Conservation (phyloP, 2,888 invertebrate species). For the Cheilosia pagana region DNA sequence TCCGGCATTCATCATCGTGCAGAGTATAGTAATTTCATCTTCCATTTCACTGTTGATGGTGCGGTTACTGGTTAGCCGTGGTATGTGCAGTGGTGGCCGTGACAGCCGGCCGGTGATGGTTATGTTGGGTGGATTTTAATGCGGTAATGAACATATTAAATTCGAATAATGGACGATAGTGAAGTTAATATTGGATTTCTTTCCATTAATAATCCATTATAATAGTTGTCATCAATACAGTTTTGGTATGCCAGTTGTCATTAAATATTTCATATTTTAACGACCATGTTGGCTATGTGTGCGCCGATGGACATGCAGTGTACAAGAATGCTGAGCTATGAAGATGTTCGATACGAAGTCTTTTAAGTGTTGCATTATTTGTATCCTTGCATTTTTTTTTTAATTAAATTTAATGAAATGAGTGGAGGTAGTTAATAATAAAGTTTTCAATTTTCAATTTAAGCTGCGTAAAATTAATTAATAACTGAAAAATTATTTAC, state of each 20-base stretch:
- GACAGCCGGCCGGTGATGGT: neutral
- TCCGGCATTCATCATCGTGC: conserved; percentile 32
- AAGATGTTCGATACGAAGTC: too few species aligned
- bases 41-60: neutral
- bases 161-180: conserved; percentile 33
- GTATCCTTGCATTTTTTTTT: too few species aligned
- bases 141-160: conserved; percentile 50
- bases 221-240: conserved; percentile 1
- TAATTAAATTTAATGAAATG: too few species aligned
- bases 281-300: neutral
- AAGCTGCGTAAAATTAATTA: too few species aligned
- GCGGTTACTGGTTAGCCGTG: neutral
- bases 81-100: too few species aligned
- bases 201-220: conserved; percentile 29
- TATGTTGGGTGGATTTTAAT: conserved; percentile 23
- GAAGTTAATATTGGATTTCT: conserved; percentile 29
- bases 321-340: neutral
- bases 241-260: neutral
- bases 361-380: too few species aligned
- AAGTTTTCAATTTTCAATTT: too few species aligned
- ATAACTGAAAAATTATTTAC: too few species aligned
- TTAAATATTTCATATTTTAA: neutral
- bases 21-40: conserved; percentile 14
- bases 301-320: neutral
- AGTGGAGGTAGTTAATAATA: too few species aligned